Percentiles rank a stretch among this genome's conserved stretches.
These are phyloP conservation scores for Sympetrum striolatum DNA, from an alignment of 2,888 invertebrate genomes.

Conservation along the genomic window DNA sequence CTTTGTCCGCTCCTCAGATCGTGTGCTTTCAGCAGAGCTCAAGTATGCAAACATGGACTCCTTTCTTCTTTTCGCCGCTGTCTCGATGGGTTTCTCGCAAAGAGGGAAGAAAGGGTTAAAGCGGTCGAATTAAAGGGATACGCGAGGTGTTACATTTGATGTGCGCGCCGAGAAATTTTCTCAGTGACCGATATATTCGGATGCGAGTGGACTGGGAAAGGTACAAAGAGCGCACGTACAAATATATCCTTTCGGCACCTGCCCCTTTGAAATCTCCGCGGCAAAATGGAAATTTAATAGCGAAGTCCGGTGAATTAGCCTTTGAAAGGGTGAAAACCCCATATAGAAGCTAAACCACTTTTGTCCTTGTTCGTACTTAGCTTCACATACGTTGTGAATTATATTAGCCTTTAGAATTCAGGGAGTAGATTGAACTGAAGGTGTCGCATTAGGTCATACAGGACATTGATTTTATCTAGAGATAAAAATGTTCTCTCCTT, in stretches of 20 bases:
- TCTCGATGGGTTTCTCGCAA: neutral
- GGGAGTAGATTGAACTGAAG: no score
- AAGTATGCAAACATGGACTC: constrained; percentile 34
- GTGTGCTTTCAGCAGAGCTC: constrained; percentile 10
- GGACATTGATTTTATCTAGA: no score
- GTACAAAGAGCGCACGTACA: neutral
- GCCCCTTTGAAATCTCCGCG: neutral
- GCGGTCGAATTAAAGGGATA: no score
- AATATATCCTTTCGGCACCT: neutral
- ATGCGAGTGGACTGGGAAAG: neutral
- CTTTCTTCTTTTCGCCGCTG: neutral
- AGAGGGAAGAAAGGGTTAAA: neutral
- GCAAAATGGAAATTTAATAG: neutral
- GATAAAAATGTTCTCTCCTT: no score
- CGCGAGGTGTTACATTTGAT: constrained; percentile 25
- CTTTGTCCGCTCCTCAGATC: neutral
- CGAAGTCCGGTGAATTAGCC: neutral
- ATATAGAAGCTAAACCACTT: neutral
- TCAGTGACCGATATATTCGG: neutral
- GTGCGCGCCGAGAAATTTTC: neutral
- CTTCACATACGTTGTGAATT: no score
- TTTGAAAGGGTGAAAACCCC: neutral
- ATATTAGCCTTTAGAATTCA: no score
- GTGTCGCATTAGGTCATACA: no score
- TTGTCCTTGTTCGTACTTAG: no score